Conservation (phyloP, 2,888 invertebrate genomes). For the Quadroppia sp. region DNA sequence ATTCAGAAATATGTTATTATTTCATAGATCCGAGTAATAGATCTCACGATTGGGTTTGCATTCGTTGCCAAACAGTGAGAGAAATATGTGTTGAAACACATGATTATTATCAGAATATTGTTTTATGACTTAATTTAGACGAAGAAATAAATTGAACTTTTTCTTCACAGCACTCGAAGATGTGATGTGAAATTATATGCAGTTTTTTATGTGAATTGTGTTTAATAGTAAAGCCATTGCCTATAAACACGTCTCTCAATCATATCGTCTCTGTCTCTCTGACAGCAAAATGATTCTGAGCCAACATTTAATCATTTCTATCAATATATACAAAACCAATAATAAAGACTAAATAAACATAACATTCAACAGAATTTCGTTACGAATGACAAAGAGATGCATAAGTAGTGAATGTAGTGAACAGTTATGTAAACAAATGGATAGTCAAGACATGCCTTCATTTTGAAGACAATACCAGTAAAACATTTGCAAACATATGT, state of each 20-base stretch:
- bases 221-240: not conserved
- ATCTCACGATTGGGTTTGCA: not conserved
- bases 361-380: not conserved
- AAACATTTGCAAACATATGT: not conserved
- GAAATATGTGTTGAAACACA: constrained; percentile 7
- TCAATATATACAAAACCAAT: constrained; percentile 25
- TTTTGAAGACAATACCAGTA: not conserved
- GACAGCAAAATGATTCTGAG: not conserved
- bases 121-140: constrained; percentile 2
- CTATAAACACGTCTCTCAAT: not conserved
- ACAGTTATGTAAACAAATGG: constrained; percentile 17
- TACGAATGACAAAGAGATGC: constrained; percentile 20
- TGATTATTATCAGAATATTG: not conserved
- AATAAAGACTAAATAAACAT: constrained; percentile 24
- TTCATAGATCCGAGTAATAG: not conserved
- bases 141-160: not conserved
- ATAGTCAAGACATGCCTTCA: not conserved
- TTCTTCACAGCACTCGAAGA: not conserved
- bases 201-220: not conserved
- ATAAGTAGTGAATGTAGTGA: constrained; percentile 11
- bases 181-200: not conserved
- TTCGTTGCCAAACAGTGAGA: not conserved
- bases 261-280: no score
- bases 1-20: not conserved
- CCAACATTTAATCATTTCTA: constrained; percentile 16